Evolutionary conservation across 2,113 vertebrate genomes (phyloP), one percentile per base, ranked within the genome.

Genomic region (Pangasianodon hypophthalmus): DNA sequence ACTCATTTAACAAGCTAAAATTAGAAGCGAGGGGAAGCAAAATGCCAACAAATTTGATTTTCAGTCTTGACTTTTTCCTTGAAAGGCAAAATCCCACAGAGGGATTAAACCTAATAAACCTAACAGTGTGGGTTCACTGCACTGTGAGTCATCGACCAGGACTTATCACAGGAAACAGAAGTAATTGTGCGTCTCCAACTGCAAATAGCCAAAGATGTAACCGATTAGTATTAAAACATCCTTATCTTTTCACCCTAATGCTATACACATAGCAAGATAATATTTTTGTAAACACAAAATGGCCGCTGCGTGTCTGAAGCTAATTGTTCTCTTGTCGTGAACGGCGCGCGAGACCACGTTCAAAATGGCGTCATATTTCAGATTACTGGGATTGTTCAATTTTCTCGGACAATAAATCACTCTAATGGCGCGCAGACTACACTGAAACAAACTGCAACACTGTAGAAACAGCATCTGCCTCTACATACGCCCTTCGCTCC

Each of bases 341-440:
- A 26, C n/a, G 87, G 84, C 88, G 82, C 60, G 64, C 92, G 93
- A n/a, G 88, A 89, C 90, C 75, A 88, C 62, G 75, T 92, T 95
- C 95, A 96, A 96, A 96, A 96, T 96, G 96, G 96, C 95, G 96
- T 94, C 93, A 93, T 88, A 93, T 88, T 91, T 88, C 46, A 90
- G 21, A 90, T 48, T 56, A 79, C 37, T 54, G 62, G 37, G 21
- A 62, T 18, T 64, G n/a, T 21, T 73, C 24, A 14, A 50, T 29
- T 44, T 52, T 9, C 73, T 21, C 37, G 77, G 46, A 81, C 77
- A 81, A 88, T 52, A 52, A 37, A 24, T 67, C 26, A 24, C 10
- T 29, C 24, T 2, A 52, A 64, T 21, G 54, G 0, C 26, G 18
- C 44, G 2, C 13, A 41, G 18, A 50, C 29, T 82, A 71, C 56